A percentile compares a stretch with the other conserved stretches of the same genome.
These are phyloP conservation scores for Craniophora ligustri DNA, from an alignment of 2,888 invertebrate genomes.

Conservation along the genomic window DNA sequence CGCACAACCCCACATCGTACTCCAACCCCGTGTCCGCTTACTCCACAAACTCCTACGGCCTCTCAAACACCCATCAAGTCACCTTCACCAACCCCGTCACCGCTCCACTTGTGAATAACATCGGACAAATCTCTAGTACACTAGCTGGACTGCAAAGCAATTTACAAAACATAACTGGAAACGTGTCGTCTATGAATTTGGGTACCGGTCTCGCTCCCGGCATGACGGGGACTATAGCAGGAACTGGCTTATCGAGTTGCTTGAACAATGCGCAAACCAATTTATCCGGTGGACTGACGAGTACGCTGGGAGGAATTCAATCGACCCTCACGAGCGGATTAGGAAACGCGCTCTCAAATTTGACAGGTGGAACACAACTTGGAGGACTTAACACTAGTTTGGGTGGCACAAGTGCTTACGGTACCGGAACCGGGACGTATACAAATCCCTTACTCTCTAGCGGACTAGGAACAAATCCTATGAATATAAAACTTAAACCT, in stretches of 20 bases:
- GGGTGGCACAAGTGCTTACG: slow-evolving; percentile 76
- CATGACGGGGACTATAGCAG: slow-evolving; percentile 85
- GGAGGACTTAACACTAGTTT: slow-evolving; percentile 81
- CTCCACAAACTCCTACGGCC: slow-evolving; percentile 80
- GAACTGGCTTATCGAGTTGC: slow-evolving; percentile 80
- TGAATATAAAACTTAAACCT: slow-evolving; percentile 91
- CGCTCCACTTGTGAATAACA: slow-evolving; percentile 84
- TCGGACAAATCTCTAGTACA: slow-evolving; percentile 84
- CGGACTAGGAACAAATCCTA: slow-evolving; percentile 88
- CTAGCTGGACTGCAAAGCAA: slow-evolving; percentile 84
- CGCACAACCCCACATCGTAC: slow-evolving; percentile 86
- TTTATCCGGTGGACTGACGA: slow-evolving; percentile 79
- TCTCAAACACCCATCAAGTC: slow-evolving; percentile 85
- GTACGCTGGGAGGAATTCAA: slow-evolving; percentile 80
- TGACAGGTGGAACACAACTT: slow-evolving; percentile 79
- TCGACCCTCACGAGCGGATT: slow-evolving; percentile 79
- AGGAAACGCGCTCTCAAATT: slow-evolving; percentile 79
- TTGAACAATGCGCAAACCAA: slow-evolving; percentile 82
- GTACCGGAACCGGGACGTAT: slow-evolving; percentile 86
- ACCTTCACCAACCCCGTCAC: slow-evolving; percentile 86
- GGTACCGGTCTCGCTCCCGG: slow-evolving; percentile 80
- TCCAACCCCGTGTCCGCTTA: slow-evolving; percentile 87
- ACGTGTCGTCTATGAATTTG: slow-evolving; percentile 80
- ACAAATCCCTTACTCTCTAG: slow-evolving; percentile 90
- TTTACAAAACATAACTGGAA: slow-evolving; percentile 81